Percentiles rank a stretch among this genome's conserved stretches.
phyloP scores from a whole-genome alignment of 2,113 vertebrate genomes.

The Trachemys scripta region DNA sequence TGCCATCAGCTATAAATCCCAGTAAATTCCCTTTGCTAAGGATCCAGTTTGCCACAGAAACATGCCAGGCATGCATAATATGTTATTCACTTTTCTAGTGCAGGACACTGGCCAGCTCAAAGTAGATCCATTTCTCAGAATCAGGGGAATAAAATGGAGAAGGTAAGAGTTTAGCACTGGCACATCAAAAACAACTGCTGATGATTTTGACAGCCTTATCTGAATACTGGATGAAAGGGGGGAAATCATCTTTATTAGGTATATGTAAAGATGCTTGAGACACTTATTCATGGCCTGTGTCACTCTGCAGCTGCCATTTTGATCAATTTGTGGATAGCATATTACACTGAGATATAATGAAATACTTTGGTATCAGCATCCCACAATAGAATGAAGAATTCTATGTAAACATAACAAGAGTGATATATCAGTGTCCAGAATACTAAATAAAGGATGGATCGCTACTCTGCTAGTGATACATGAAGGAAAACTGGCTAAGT shows the following conservation, averaged over 20 bases:
- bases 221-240: neutral
- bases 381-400: slow-evolving; percentile 38
- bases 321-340: slow-evolving; percentile 44
- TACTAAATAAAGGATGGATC: slow-evolving; percentile 25
- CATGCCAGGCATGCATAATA: neutral
- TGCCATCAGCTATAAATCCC: slow-evolving; percentile 16
- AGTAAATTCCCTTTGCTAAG: neutral
- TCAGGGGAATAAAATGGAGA: neutral
- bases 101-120: slow-evolving; percentile 2
- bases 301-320: neutral
- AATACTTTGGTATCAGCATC: neutral
- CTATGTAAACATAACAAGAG: slow-evolving; percentile 21
- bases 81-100: slow-evolving; percentile 3
- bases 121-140: neutral
- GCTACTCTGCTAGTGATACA: neutral
- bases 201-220: neutral
- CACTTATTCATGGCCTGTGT: slow-evolving; percentile 6
- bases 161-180: neutral
- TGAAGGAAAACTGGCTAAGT: neutral
- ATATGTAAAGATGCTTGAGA: neutral
- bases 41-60: slow-evolving; percentile 12
- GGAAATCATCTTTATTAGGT: neutral
- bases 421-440: slow-evolving; percentile 24
- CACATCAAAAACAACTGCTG: neutral
- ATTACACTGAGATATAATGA: slow-evolving; percentile 36